These are phyloP conservation scores for Hyposmocoma kahamanoa DNA, from an alignment of 1,140 invertebrate species.

Conservation along the genomic window DNA sequence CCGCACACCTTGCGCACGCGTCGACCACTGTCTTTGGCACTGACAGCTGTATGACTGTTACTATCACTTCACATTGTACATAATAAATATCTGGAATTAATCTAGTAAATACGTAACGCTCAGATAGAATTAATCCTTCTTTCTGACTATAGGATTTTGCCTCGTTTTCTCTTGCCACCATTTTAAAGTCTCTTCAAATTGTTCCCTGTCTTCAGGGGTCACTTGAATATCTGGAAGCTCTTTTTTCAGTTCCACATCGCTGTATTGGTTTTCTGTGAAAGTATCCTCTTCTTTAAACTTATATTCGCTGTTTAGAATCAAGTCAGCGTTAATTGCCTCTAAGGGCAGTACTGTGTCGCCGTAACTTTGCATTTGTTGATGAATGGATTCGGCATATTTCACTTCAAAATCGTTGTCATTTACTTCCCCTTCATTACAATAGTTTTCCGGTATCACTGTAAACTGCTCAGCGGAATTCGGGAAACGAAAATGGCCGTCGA, in stretches of 20 bases:
- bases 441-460: constrained; percentile 62
- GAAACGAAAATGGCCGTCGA: constrained; percentile 60
- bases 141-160: constrained; percentile 41
- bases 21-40: constrained; percentile 52
- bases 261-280: constrained; percentile 34
- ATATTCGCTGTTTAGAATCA: constrained; percentile 47
- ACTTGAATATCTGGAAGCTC: constrained; percentile 65
- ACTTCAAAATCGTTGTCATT: constrained; percentile 56
- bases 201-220: constrained; percentile 60
- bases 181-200: constrained; percentile 66
- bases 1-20: constrained; percentile 57
- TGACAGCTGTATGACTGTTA: constrained; percentile 65
- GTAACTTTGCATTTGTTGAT: constrained; percentile 42
- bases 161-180: constrained; percentile 69
- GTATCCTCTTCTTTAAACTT: constrained; percentile 42
- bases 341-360: constrained; percentile 34
- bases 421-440: constrained; percentile 42
- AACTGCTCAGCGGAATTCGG: constrained; percentile 65
- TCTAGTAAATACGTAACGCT: no score
- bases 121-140: constrained; percentile 31
- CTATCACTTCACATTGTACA: constrained; percentile 33
- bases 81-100: constrained; percentile 36
- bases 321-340: constrained; percentile 46
- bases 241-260: constrained; percentile 56
- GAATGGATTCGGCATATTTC: constrained; percentile 57